Conservation (phyloP, 1,140 invertebrate species). For the Aphis craccivora region DNA sequence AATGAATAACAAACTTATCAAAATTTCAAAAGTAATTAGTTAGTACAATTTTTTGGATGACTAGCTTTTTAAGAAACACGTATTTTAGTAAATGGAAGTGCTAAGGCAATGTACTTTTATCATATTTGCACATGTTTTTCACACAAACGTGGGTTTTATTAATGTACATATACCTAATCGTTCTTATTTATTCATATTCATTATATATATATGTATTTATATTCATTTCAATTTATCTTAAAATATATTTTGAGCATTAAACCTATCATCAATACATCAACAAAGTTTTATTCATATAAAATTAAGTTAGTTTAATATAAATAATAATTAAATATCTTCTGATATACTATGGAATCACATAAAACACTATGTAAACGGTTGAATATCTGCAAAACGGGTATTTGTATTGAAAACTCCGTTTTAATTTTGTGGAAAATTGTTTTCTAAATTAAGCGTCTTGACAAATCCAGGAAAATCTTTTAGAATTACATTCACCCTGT, state of each 20-base stretch:
- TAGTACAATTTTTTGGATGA: neutral
- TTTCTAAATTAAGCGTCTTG: neutral
- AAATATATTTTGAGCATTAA: neutral
- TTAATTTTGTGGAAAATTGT: neutral
- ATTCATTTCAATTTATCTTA: neutral
- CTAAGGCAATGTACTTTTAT: neutral
- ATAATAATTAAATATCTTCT: neutral
- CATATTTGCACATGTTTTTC: too few relatives aligned
- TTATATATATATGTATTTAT: too few relatives aligned
- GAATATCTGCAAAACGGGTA: neutral
- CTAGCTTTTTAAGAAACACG: neutral
- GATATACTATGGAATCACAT: neutral
- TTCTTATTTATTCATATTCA: neutral
- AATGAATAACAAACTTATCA: neutral
- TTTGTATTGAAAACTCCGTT: neutral
- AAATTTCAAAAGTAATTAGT: neutral
- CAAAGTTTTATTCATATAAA: neutral
- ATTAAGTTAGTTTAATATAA: neutral
- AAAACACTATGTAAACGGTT: neutral
- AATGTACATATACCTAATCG: neutral
- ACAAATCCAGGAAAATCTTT: conserved; percentile 5
- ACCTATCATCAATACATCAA: too few relatives aligned
- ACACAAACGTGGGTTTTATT: too few relatives aligned
- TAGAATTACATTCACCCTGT: neutral
- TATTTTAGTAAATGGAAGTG: neutral